Evolutionary conservation across 1,140 invertebrate species (phyloP), one percentile per base, ranked within the genome.

Genomic region (Anoplophora glabripennis): DNA sequence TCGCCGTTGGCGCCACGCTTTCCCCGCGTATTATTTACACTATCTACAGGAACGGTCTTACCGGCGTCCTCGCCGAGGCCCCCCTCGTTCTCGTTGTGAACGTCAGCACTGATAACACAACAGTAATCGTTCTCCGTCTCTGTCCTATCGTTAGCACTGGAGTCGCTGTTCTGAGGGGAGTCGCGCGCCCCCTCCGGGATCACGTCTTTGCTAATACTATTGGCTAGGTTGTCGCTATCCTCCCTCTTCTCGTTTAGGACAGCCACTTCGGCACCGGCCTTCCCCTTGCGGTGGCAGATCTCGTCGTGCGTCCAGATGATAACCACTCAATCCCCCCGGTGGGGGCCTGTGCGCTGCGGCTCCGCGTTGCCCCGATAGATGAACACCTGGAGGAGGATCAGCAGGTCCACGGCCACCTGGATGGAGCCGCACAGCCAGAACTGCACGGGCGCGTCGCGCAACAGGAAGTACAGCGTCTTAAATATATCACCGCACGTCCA

Each of bases 401-500:
- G 73, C 38, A 81, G 59, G 63, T 81, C 80, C 53, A 81, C 73
- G 53, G 72, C 75, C 33, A 96, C 90, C 83, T 99, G 97, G 52
- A 99, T 81, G 63, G 85, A 83, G 55, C 95, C 96, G 79, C 97
- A 99, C 38, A 99, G 81, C 85, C 89, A 92, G 79, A 99, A 99
- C 76, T 99, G 97, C 33, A 90, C 78, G 0, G 97, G 96, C 9
- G 94, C 90, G 62, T 89, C 82, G 65, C 93, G 83, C 52, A 94
- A 73, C 57, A 98, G 82, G 78, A 99, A 99, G 76, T 99, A 99
- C 49, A 86, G 83, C 60, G 96, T 99, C 80, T 99, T 99, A 76
- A 97, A 99, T 40, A 96, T 79, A 81, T 99, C 97, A 65, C 90
- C 90, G 64, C 86, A 83, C 8, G 93, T 93, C 97, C 97, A 99